Percentiles rank a stretch among this genome's conserved stretches.
Conservation (phyloP, 2,888 invertebrate species). For the Deroplatys truncata region DNA sequence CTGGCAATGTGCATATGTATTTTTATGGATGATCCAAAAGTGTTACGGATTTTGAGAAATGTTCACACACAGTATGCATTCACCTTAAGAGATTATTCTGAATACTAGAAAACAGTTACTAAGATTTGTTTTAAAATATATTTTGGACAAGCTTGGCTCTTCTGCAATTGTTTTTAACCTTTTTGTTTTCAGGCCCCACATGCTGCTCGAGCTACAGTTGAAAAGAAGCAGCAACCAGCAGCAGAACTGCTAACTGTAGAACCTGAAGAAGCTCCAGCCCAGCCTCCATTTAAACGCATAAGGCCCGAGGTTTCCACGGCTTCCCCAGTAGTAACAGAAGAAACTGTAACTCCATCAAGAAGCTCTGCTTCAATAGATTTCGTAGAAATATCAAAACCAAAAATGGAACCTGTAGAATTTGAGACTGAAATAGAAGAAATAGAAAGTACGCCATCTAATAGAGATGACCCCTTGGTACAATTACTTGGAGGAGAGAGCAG, state of each 20-base stretch:
- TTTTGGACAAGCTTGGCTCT: too few relatives aligned
- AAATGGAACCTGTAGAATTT: conserved; percentile 30
- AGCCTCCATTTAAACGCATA: conserved; percentile 6
- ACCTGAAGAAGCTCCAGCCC: background rate
- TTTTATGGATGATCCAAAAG: too few relatives aligned
- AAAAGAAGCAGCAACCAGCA: background rate
- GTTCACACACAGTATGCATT: too few relatives aligned
- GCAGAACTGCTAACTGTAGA: background rate
- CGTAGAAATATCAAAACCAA: conserved; percentile 26
- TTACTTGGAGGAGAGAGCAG: conserved; percentile 23
- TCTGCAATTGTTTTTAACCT: too few relatives aligned
- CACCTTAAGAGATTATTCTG: too few relatives aligned
- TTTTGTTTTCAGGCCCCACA: background rate
- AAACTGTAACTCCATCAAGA: background rate
- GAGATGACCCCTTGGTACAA: conserved; percentile 18
- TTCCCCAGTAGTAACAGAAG: conserved; percentile 5
- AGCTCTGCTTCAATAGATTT: background rate
- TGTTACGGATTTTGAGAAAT: too few relatives aligned
- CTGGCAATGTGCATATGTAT: too few relatives aligned
- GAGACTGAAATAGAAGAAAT: conserved; percentile 26
- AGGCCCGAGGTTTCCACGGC: background rate
- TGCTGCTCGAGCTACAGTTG: background rate
- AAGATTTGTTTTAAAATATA: too few relatives aligned
- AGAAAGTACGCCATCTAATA: conserved; percentile 1
- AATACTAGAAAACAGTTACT: too few relatives aligned